Conservation (phyloP, 2,113 vertebrate genomes). For the Hepsetus odoe region DNA sequence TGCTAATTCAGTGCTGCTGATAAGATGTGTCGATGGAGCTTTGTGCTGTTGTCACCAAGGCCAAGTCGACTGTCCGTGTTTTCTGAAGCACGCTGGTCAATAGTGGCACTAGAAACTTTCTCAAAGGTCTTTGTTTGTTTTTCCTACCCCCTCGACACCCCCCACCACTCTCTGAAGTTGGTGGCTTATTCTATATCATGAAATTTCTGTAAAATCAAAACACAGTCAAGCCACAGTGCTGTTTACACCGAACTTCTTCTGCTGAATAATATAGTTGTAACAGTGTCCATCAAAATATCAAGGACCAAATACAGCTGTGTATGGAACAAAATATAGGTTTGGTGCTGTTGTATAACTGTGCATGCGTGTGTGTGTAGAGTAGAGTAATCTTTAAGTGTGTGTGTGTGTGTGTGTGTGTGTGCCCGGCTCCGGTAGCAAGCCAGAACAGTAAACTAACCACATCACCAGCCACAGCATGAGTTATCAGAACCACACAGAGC, state of each 20-base stretch:
- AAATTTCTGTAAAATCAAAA: not conserved
- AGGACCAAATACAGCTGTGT: slow-evolving; percentile 20
- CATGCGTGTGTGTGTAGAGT: slow-evolving; percentile 19
- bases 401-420: slow-evolving; percentile 9
- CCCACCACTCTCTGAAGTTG: not conserved
- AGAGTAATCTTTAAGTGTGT: not conserved
- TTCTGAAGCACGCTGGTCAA: slow-evolving; percentile 67
- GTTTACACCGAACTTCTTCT: slow-evolving; percentile 8
- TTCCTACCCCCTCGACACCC: too few species aligned
- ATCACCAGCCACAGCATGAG: slow-evolving; percentile 57
- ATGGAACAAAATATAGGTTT: slow-evolving; percentile 14
- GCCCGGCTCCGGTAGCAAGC: slow-evolving; percentile 37
- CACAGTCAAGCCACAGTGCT: not conserved
- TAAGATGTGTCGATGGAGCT: slow-evolving; percentile 69
- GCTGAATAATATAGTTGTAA: slow-evolving; percentile 27
- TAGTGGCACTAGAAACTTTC: slow-evolving; percentile 73
- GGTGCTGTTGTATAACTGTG: slow-evolving; percentile 43
- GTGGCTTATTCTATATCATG: not conserved
- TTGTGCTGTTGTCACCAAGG: slow-evolving; percentile 65
- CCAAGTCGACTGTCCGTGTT: slow-evolving; percentile 64
- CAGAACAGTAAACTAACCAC: slow-evolving; percentile 57
- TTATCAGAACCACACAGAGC: slow-evolving; percentile 52
- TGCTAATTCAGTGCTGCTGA: slow-evolving; percentile 70
- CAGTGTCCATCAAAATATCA: slow-evolving; percentile 31
- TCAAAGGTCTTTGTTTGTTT: slow-evolving; percentile 52